Base-by-base conservation (phyloP, 2,113 vertebrate species). In the Poeciliopsis prolifica region DNA sequence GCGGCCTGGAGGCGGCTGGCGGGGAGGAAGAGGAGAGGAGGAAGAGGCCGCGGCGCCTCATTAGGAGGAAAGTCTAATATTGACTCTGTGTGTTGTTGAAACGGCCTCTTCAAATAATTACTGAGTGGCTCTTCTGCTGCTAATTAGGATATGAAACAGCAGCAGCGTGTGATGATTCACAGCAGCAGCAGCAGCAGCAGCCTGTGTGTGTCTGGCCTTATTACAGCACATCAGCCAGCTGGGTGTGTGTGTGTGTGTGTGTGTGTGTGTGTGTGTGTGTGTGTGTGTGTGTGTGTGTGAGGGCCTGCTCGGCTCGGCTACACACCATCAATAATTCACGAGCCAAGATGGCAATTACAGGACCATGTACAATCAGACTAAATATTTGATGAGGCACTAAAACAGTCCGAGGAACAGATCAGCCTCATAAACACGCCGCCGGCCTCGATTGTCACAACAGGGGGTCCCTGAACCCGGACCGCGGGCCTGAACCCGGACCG, bases 321-420 rank as follows among this genome's bases (percentile, higher is more conserved):
- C 91, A 94, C 74, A 66, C 73, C 89, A 94, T 95, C 92, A 94
- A 95, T 94, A 94, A 95, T 95, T 94, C 92, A 95, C 87, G 66
- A 91, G 89, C 91, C 90, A 91, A 93, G 92, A 94, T 93, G 91
- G 93, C 94, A 94, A 95, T 94, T 95, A 94, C 94, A 94, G 92
- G 90, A 91, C 84, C 94, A 85, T 94, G 93, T 94, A 95, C 94
- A 95, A 95, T 95, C 94, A 95, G 86, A 94, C 91, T 95, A 94
- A 95, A 95, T 95, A 94, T 94, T 95, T 95, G 91, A 95, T 95
- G 93, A 95, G 93, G 91, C 92, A 92, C 94, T 94, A 94, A 95
- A 94, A 93, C 94, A 94, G 93, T 92, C 91, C 79, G 89, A 92
- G 90, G 92, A 93, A 93, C 86, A 89, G 91, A 94, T 94, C 87